Conservation (phyloP, 1,140 invertebrate genomes). For the Augochlora pura region DNA sequence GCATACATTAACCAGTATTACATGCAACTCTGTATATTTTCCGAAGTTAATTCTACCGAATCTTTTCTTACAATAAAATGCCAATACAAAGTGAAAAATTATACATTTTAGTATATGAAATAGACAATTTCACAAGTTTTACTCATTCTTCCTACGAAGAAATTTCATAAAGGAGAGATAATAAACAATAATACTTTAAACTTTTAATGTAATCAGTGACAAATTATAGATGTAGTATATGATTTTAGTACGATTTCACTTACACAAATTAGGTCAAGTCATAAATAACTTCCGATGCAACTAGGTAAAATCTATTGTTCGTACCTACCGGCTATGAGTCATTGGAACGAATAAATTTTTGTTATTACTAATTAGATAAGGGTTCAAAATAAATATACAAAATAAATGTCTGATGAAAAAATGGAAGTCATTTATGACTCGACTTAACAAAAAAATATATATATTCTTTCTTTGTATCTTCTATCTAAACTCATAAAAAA, state of each 20-base stretch:
- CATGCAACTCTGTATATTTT: background rate
- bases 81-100: background rate
- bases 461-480: conserved; percentile 6
- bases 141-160: background rate
- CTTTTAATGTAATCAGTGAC: background rate
- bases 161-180: background rate
- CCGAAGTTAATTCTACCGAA: background rate
- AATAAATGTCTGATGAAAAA: too few species aligned
- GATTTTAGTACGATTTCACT: too few species aligned
- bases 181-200: conserved; percentile 1
- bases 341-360: too few species aligned
- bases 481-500: background rate
- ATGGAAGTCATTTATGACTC: too few species aligned
- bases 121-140: background rate
- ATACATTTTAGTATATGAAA: background rate
- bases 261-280: too few species aligned
- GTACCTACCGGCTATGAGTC: too few species aligned
- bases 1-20: conserved; percentile 8
- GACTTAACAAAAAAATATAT: background rate
- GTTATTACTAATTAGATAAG: too few species aligned
- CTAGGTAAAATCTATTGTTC: too few species aligned
- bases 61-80: background rate
- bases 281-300: too few species aligned
- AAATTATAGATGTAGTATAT: too few species aligned
- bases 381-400: too few species aligned